phyloP scores from a whole-genome alignment of 2,797 vertebrate species.

The Clarias pachynema region DNA sequence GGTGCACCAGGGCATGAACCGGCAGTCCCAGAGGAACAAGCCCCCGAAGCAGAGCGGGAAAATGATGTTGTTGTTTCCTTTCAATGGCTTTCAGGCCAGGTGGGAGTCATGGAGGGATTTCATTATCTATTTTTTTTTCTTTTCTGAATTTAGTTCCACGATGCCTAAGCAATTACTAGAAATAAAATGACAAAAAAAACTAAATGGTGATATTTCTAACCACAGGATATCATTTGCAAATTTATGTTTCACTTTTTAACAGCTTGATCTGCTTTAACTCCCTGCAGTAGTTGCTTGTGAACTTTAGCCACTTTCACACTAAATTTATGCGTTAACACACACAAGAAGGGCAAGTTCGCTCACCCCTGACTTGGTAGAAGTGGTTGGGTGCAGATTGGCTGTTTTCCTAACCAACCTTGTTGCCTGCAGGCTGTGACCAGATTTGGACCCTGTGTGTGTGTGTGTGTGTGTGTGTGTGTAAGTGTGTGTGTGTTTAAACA shows the following conservation, averaged over 20 bases:
- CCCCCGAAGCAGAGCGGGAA: constrained; percentile 65
- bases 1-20: constrained; percentile 59
- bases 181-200: not conserved
- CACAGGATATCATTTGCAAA: not conserved
- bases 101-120: constrained; percentile 41
- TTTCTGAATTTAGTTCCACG: not conserved
- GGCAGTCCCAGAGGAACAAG: constrained; percentile 59
- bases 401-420: constrained; percentile 46
- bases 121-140: constrained; percentile 17
- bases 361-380: constrained; percentile 53
- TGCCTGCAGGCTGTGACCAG: constrained; percentile 50
- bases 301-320: constrained; percentile 44
- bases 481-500: constrained; percentile 23
- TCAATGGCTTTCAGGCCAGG: constrained; percentile 57
- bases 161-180: not conserved
- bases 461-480: not conserved
- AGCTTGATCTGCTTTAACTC: constrained; percentile 2
- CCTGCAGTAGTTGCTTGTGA: constrained; percentile 13
- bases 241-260: not conserved
- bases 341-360: constrained; percentile 44
- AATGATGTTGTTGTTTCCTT: constrained; percentile 75
- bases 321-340: constrained; percentile 60
- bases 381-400: constrained; percentile 48
- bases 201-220: not conserved
- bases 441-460: constrained; percentile 18